Base-by-base conservation (phyloP, 1,140 invertebrate species). In the Watersipora subatra region DNA sequence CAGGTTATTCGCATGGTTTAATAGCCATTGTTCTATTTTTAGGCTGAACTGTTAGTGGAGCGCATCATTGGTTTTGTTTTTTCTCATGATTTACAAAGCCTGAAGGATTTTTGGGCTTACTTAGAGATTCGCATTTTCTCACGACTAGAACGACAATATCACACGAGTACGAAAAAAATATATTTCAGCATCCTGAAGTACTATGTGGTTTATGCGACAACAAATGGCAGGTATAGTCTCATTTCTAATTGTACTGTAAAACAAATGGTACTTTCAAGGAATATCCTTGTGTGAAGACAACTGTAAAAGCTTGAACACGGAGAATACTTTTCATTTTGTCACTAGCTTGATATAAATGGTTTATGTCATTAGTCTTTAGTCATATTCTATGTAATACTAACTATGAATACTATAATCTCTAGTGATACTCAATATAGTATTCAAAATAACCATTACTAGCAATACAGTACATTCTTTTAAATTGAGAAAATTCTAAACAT, bases 11-110 rank as follows among this genome's bases (percentile, higher is more conserved):
- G n/a, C n/a, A n/a, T 15, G 57, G n/a, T 62, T 17, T n/a, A 57
- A 22, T 57, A 64, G 24, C 1, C 1, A 22, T 57, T 20, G 34
- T 61, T 71, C 28, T 63, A 65, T 65, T 75, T 78, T 67, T 69
- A 87, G 85, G 90, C 90, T 2, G 92, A 95, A 73, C 88, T 89
- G 82, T 89, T 95, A 69, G 84, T 93, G 1, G 92, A 96, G 67
- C 89, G 92, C 78, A 83, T 96, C 58, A 82, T 89, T 72, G 84
- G 86, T 59, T 88, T 86, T 66, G 87, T 94, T 64, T 86, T 86
- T 67, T 84, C 80, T 61, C 89, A 88, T 69, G 92, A 95, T 77
- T 78, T 95, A 2, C 78, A 75, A 67, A 86, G 86, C 0, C 74
- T 95, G 1, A 84, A 88, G 68, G 91, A 93, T 68, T 83, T 92